Evolutionary conservation across 2,113 vertebrate genomes (phyloP).

Genomic region (Onychostruthus taczanowskii): DNA sequence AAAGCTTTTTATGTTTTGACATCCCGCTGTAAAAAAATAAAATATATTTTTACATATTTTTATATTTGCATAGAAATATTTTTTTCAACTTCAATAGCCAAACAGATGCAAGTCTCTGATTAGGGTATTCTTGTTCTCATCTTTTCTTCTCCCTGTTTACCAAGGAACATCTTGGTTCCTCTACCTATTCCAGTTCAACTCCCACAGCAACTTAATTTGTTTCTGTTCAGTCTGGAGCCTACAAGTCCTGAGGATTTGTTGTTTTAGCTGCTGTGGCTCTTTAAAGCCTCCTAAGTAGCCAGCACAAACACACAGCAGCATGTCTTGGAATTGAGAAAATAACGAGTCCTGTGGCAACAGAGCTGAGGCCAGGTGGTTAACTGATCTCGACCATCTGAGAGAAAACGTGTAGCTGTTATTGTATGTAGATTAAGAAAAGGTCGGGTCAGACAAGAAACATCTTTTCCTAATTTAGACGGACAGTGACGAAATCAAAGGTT

Average conservation of each 20-base stretch:
- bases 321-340: background rate
- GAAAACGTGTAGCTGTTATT: background rate
- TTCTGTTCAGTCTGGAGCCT: background rate
- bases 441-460: conserved; percentile 6
- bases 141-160: background rate
- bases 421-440: background rate
- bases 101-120: background rate
- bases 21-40: background rate
- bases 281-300: background rate
- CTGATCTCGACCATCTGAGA: background rate
- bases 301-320: background rate
- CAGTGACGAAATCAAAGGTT: background rate
- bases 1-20: background rate
- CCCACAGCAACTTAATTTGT: background rate
- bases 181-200: background rate
- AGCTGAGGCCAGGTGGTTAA: background rate
- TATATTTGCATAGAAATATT: background rate
- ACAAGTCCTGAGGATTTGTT: background rate
- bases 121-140: background rate
- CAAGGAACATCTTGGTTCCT: background rate
- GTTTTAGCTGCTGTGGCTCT: background rate
- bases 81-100: background rate
- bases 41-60: background rate
- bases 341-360: background rate
- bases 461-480: conserved; percentile 12